Evolutionary conservation across 2,888 invertebrate species (phyloP).

Genomic region (Bimastos eiseni): DNA sequence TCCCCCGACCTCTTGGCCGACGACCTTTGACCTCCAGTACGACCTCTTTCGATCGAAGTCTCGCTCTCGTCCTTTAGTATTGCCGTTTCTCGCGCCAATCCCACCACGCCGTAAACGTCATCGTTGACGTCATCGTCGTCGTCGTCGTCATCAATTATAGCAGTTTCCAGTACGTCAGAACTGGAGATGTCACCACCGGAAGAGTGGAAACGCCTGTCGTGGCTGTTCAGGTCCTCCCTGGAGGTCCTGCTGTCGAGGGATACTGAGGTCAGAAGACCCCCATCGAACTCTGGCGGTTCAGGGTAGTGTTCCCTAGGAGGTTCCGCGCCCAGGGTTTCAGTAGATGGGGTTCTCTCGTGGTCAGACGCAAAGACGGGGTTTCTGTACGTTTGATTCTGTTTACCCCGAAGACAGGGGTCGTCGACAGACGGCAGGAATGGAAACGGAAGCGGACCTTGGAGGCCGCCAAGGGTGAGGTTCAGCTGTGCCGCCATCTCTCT

Average conservation of each 20-base stretch:
- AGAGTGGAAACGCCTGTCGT: neutral
- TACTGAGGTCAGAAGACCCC: neutral
- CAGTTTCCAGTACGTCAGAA: neutral
- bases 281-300: neutral
- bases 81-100: neutral
- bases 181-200: neutral
- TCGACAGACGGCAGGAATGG: neutral
- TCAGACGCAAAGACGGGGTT: neutral
- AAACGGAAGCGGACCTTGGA: neutral
- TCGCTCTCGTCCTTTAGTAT: neutral
- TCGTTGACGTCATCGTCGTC: neutral
- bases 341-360: neutral
- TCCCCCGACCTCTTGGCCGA: neutral
- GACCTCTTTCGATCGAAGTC: neutral
- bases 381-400: constrained; percentile 3
- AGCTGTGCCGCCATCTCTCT: constrained; percentile 35
- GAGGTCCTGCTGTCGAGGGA: neutral
- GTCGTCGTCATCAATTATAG: neutral
- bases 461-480: constrained; percentile 34
- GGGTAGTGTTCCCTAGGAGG: neutral
- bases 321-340: neutral
- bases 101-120: neutral
- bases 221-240: neutral
- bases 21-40: neutral
- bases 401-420: neutral